These are phyloP conservation scores for Atherinosoma microstoma DNA, from an alignment of 2,797 vertebrate species.

Conservation along the genomic window DNA sequence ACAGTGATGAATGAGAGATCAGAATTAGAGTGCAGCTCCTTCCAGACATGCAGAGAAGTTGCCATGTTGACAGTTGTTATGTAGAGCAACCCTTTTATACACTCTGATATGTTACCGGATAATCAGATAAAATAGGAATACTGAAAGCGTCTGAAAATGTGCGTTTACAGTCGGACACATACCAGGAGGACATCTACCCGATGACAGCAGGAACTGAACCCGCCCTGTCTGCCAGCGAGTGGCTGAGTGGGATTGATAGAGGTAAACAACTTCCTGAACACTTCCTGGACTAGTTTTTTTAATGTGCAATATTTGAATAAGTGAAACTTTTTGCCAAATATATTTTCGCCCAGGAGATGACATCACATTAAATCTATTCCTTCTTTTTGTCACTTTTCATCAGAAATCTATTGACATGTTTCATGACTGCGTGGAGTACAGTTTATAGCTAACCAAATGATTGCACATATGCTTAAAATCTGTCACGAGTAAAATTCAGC, in stretches of 20 bases:
- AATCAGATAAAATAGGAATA: not conserved
- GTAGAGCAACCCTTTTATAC: not conserved
- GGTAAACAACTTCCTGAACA: slow-evolving; percentile 76
- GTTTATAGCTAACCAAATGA: slow-evolving; percentile 4
- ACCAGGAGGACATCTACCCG: slow-evolving; percentile 98
- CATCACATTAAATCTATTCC: not conserved
- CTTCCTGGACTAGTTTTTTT: not conserved
- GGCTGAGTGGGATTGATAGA: slow-evolving; percentile 94
- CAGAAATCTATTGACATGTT: not conserved
- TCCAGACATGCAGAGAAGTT: not conserved
- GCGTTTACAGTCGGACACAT: slow-evolving; percentile 91
- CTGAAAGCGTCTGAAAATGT: slow-evolving; percentile 11
- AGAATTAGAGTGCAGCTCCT: not conserved
- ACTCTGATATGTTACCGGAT: not conserved
- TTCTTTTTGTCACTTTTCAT: not conserved
- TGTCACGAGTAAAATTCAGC: not conserved
- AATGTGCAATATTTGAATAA: not conserved
- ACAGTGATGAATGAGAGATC: not conserved
- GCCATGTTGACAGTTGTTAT: not conserved
- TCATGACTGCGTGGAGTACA: not conserved
- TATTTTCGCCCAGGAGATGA: not conserved
- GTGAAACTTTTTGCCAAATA: not conserved
- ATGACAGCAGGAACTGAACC: slow-evolving; percentile 96
- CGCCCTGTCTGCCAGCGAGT: slow-evolving; percentile 90
- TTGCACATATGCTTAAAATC: slow-evolving; percentile 4